Conservation (phyloP, 2,113 vertebrate species). For the Xiphophorus couchianus region DNA sequence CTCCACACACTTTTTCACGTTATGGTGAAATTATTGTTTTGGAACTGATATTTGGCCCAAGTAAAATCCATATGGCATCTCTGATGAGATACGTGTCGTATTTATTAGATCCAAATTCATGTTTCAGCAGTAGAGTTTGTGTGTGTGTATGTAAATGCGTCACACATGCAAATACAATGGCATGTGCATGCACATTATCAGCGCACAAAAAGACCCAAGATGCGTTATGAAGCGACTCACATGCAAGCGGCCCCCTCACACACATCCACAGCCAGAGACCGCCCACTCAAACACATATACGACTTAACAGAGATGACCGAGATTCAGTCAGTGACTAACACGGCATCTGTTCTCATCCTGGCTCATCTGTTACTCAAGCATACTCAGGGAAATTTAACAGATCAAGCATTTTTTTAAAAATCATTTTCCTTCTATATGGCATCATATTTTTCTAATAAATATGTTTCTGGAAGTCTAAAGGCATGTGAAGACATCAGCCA, state of each 20-base stretch:
- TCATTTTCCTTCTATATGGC: background rate
- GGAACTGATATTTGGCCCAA: conserved; percentile 8
- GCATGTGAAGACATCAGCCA: background rate
- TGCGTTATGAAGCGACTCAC: conserved; percentile 7
- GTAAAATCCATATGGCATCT: background rate
- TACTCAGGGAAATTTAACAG: conserved; percentile 3
- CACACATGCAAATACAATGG: conserved; percentile 12
- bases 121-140: conserved; percentile 26
- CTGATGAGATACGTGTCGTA: background rate
- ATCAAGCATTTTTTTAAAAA: background rate
- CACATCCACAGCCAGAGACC: conserved; percentile 43
- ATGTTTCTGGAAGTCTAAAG: background rate
- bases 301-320: conserved; percentile 27
- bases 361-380: conserved; percentile 10
- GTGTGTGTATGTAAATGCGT: conserved; percentile 26
- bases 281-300: conserved; percentile 52
- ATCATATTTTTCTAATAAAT: background rate
- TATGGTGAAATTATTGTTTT: conserved; percentile 10
- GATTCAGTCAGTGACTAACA: conserved; percentile 44
- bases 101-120: conserved; percentile 4
- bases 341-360: conserved; percentile 48
- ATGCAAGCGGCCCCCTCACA: conserved; percentile 23
- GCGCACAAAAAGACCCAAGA: background rate
- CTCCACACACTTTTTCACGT: background rate
- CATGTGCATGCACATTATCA: background rate